Base-by-base conservation (phyloP, 2,113 vertebrate genomes). In the Lota lota region DNA sequence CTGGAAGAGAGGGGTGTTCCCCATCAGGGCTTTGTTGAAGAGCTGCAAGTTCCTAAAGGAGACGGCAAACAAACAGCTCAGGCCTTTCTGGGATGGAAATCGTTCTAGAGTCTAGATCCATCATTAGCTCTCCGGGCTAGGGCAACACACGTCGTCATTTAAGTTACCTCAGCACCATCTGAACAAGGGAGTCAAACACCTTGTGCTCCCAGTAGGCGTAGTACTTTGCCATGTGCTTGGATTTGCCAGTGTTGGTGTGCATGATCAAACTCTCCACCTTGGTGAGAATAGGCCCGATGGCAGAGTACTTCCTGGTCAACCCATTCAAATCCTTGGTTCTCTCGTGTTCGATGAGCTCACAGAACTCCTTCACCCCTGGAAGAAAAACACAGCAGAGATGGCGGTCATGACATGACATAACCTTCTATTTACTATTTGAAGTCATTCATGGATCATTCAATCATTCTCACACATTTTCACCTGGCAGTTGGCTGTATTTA, bases 311-410 rank as follows among this genome's bases (percentile, higher is more conserved):
- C 68, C 76, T 88, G 22, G 89, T 82, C 81, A 98, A 85, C 56
- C 90, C 72, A 69, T 85, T 88, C 68, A 94, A 47, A 4, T 94
- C 94, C 69, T 91, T 95, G 36, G 40, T 20, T 64, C 92, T 82
- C 63, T 96, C 94, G n/a, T 11, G 76, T 54, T 94, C 94, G 20
- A 96, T 75, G 54, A 83, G 72, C 66, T 94, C 93, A 85, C 92
- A 99, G 85, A 97, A 99, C 50, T 94, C 92, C 76, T 96, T 95
- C 33, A 91, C 85, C 12, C 91, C 97, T 99, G 68, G 69, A 58
- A 71, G 61, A 61, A 66, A 82, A 54, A 1, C 59, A 40, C 11
- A 5, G 4, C 58, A 57, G 63, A 21, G 17, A 63, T 5, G 64
- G 53, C 50, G 12, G 33, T 4, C 63, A 47, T 63, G 19, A 24